A percentile compares a stretch with the other conserved stretches of the same genome.
These are phyloP conservation scores for Reticulitermes lucifugus DNA, from an alignment of 2,888 invertebrate genomes.

Conservation along the genomic window DNA sequence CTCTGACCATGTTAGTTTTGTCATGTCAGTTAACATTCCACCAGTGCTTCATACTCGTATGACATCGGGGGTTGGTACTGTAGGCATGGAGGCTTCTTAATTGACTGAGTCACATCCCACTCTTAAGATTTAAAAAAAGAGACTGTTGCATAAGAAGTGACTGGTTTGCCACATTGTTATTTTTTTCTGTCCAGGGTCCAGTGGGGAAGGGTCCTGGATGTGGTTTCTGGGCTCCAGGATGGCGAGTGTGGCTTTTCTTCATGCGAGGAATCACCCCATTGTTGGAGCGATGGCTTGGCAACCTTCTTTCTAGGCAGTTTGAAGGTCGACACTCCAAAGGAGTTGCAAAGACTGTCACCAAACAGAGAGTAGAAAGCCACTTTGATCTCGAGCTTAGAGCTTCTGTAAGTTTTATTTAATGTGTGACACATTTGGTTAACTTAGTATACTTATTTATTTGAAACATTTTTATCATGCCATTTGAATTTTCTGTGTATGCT, in stretches of 20 bases:
- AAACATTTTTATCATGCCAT: too few species aligned
- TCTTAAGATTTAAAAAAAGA: too few species aligned
- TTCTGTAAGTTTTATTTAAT: conserved; percentile 80
- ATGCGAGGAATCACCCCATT: conserved; percentile 99
- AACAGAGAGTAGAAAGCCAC: conserved; percentile 99
- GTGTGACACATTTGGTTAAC: not conserved
- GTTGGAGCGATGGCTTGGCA: conserved; percentile 98
- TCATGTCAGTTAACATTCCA: too few species aligned
- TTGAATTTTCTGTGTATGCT: too few species aligned
- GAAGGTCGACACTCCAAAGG: conserved; percentile 99
- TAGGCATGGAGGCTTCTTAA: too few species aligned
- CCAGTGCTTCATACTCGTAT: too few species aligned
- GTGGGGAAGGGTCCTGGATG: conserved; percentile 99
- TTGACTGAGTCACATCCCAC: too few species aligned
- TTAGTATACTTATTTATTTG: too few species aligned
- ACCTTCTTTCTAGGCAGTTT: conserved; percentile 97
- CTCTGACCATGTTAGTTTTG: too few species aligned
- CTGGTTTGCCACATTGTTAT: too few species aligned
- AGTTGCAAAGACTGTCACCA: conserved; percentile 99
- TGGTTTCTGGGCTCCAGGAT: conserved; percentile 98
- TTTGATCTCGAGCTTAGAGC: conserved; percentile 98
- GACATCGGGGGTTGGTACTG: too few species aligned
- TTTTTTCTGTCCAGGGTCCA: conserved; percentile 76
- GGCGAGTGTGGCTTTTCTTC: conserved; percentile 99
- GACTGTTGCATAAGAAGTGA: too few species aligned